phyloP scores from a whole-genome alignment of 2,113 vertebrate species.

The Nothobranchius furzeri region DNA sequence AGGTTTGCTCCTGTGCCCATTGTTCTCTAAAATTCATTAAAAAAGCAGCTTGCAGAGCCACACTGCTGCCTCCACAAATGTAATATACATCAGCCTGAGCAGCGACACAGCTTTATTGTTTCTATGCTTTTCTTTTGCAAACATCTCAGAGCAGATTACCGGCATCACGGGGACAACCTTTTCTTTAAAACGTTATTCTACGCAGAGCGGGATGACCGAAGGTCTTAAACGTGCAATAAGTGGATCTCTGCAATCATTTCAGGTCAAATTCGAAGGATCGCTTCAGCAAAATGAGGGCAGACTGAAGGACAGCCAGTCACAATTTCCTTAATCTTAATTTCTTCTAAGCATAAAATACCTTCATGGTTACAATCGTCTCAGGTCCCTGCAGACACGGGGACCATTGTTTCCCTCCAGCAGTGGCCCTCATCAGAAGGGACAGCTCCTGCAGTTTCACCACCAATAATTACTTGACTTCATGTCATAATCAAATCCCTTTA shows the following conservation, averaged over 20 bases:
- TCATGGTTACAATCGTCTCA: slow-evolving; percentile 5
- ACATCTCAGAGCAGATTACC: slow-evolving; percentile 18
- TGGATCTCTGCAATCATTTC: no score
- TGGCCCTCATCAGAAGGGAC: slow-evolving; percentile 58
- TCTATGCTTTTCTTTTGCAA: slow-evolving; percentile 17
- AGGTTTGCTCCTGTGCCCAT: slow-evolving; percentile 46
- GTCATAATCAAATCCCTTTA: slow-evolving; percentile 92
- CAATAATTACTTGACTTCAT: slow-evolving; percentile 84
- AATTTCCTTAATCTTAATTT: slow-evolving; percentile 29
- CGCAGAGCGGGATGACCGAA: not conserved
- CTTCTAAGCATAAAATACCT: slow-evolving; percentile 34
- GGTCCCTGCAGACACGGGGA: not conserved
- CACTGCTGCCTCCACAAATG: slow-evolving; percentile 43
- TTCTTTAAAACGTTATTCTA: not conserved
- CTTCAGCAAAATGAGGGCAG: slow-evolving; percentile 6
- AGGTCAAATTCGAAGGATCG: slow-evolving; percentile 11
- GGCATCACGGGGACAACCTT: slow-evolving; percentile 7
- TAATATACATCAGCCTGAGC: slow-evolving; percentile 48
- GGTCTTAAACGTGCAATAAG: no score
- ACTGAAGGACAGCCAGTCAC: slow-evolving; percentile 22
- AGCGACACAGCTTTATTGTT: slow-evolving; percentile 35
- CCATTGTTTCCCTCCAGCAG: slow-evolving; percentile 38
- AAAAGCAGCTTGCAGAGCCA: slow-evolving; percentile 55
- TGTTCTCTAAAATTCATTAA: slow-evolving; percentile 63
- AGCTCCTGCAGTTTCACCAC: slow-evolving; percentile 63